phyloP scores from a whole-genome alignment of 2,888 invertebrate species.

The Philhelius pedissequus region DNA sequence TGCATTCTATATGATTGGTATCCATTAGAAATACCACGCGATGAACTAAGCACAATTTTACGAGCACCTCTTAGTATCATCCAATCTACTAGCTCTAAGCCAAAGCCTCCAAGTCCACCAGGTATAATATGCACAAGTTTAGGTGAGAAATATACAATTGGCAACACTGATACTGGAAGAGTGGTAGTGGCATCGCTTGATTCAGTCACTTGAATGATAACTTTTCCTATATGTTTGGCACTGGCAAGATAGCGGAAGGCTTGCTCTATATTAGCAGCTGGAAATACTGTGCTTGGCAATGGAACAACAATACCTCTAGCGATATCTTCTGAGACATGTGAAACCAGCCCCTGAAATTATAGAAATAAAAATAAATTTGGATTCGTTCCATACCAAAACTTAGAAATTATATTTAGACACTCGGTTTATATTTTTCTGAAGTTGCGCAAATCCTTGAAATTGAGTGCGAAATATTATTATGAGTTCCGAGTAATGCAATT shows the following conservation, averaged over 20 bases:
- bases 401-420: too few species aligned
- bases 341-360: conserved; percentile 24
- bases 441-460: too few species aligned
- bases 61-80: conserved; percentile 89
- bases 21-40: conserved; percentile 88
- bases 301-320: conserved; percentile 85
- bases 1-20: conserved; percentile 88
- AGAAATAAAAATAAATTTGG: not conserved
- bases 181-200: conserved; percentile 70
- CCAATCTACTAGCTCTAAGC: conserved; percentile 93
- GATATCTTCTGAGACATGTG: conserved; percentile 80
- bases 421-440: too few species aligned
- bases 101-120: conserved; percentile 95
- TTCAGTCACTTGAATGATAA: conserved; percentile 78
- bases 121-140: conserved; percentile 81
- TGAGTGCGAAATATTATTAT: too few species aligned
- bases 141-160: conserved; percentile 74
- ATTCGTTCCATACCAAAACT: too few species aligned
- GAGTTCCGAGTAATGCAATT: too few species aligned
- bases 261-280: conserved; percentile 83
- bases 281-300: conserved; percentile 83
- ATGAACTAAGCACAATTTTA: conserved; percentile 89
- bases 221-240: conserved; percentile 91
- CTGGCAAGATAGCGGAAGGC: conserved; percentile 85
- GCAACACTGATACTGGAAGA: conserved; percentile 73